A percentile compares a stretch with the other conserved stretches of the same genome.
Conservation (phyloP, 2,797 vertebrate species). For the Momotus momota region DNA sequence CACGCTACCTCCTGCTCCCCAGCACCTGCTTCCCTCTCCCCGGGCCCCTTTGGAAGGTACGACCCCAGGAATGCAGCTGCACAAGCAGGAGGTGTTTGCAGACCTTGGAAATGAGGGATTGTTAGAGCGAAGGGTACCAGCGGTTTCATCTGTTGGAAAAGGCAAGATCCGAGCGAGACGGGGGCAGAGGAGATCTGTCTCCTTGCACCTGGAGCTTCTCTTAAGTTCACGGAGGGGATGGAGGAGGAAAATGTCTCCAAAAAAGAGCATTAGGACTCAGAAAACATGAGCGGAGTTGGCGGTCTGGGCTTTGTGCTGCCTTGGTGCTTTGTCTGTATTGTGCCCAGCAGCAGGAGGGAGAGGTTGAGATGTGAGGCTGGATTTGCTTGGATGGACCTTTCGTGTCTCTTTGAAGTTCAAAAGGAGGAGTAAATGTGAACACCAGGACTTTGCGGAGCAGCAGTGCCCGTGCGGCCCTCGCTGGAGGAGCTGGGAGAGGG, state of each 20-base stretch:
- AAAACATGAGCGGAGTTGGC: not conserved
- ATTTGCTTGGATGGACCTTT: not conserved
- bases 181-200: not conserved
- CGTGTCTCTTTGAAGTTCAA: not conserved
- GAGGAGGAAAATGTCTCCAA: not conserved
- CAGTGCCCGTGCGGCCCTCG: fast-evolving
- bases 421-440: not conserved
- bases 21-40: not conserved
- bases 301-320: not conserved
- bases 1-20: not conserved
- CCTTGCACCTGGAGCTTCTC: not conserved
- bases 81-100: not conserved
- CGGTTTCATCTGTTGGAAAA: not conserved
- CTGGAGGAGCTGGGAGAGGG: not conserved
- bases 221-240: not conserved
- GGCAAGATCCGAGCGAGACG: fast-evolving
- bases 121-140: not conserved
- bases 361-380: not conserved
- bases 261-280: not conserved
- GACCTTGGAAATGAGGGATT: not conserved
- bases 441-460: not conserved
- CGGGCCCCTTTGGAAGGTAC: not conserved
- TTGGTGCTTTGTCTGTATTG: not conserved
- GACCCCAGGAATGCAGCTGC: not conserved
- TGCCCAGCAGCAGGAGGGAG: not conserved